Evolutionary conservation across 2,888 invertebrate genomes (phyloP), one percentile per base, ranked within the genome.

Genomic region (Caenorhabditis zanzibari): DNA sequence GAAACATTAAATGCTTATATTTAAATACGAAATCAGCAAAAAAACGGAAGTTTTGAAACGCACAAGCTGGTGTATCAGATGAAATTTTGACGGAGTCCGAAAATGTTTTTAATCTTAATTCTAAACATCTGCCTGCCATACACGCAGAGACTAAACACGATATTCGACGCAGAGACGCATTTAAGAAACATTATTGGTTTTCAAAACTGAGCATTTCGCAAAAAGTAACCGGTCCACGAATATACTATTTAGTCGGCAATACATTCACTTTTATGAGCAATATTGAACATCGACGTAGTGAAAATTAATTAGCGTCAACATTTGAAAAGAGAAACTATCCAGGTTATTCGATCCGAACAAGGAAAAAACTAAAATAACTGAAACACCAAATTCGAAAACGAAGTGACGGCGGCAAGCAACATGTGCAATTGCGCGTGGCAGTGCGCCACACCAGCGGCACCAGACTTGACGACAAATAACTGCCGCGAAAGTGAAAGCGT

Each of bases 401-500:
- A 24, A 4, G n/a, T 10, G 28, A 2, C 63, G 54, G 66, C 64
- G 56, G 64, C 28, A 66, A 75, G 4, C 32, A 24, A 41, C 14
- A 7, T 69, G 71, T 64, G 75, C 63, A 47, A 26, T 47, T 81
- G 38, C 26, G 69, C 81, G 81, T 64, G 28, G 14, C 7, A 28
- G 75, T 75, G 81, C 22, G 56, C 54, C 38, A 22, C 54, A 49
- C 56, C 24, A 9, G 19, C 1, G 14, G n/a, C 75, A 81, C 10
- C 54, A 32, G 19, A 75, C 19, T 16, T 64, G 63, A 81, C 81
- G 81, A 71, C 75, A 71, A 12, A 22, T 69, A 47, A 69, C 2
- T 19, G 61, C 49, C 76, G 76, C 76, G 76, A 76, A 76, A 76
- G 76, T 66, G 76, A 76, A 76, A 69, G 76, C 76, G 32, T 38